Evolutionary conservation across 1,140 invertebrate genomes (phyloP).

Genomic region (Papilio polyxenes): DNA sequence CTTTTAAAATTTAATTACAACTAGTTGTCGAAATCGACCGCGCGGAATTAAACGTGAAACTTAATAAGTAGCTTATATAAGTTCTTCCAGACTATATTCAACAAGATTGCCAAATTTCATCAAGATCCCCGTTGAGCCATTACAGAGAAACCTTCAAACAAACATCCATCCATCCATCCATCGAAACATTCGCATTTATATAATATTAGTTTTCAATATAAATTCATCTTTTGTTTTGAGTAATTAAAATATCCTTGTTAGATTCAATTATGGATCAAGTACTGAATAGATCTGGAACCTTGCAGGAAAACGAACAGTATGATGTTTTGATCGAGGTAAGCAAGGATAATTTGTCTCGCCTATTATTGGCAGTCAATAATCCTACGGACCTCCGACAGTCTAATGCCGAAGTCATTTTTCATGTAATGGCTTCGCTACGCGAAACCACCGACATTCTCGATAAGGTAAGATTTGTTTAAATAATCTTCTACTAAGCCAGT

Average conservation of each 20-base stretch:
- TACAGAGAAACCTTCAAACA: too few species aligned
- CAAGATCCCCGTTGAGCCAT: too few species aligned
- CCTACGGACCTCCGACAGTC: conserved; percentile 52
- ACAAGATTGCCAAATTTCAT: too few species aligned
- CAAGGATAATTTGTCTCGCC: conserved; percentile 57
- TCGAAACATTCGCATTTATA: too few species aligned
- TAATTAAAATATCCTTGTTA: neutral
- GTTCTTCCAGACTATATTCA: too few species aligned
- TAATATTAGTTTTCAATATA: neutral
- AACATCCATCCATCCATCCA: too few species aligned
- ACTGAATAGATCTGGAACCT: conserved; percentile 9
- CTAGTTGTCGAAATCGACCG: too few species aligned
- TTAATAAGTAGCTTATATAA: too few species aligned
- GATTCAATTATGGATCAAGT: neutral
- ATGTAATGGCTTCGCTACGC: conserved; percentile 62
- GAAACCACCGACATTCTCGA: conserved; percentile 65
- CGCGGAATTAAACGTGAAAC: too few species aligned
- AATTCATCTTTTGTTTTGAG: neutral
- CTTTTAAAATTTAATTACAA: neutral
- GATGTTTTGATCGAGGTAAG: conserved; percentile 69
- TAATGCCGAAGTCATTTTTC: conserved; percentile 63
- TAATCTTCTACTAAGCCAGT: neutral
- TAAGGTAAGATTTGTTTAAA: conserved; percentile 47
- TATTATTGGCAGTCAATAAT: conserved; percentile 57
- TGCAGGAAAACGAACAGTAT: conserved; percentile 63